Base-by-base conservation (phyloP, 2,797 vertebrate genomes). In the Syngnathus rostellatus region DNA sequence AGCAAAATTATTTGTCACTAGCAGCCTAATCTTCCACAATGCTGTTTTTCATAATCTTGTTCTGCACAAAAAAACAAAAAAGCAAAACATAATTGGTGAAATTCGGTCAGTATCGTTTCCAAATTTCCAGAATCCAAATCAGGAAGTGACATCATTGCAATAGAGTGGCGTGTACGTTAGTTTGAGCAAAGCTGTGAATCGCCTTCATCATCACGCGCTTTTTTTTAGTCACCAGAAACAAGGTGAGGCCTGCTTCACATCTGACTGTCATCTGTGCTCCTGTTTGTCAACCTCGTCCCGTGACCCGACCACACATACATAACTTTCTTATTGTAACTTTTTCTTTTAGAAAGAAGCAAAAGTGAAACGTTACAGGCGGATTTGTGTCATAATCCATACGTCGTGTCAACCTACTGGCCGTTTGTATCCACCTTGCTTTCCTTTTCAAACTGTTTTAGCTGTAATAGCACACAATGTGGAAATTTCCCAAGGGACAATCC, bases 191-290 rank as follows among this genome's bases (percentile, higher is more conserved):
- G 53, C 21, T 2, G 53, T 81, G 73, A 82, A 54, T 85, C 25
- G 38, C 57, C 66, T 68, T 54, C 51, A 54, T 23, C 21, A 10
- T 54, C 53, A 11, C 40, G 79, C 75, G 83, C 57, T 45, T 45
- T 45, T 45, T 68, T 55, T 59, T 72, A 65, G 71, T 77, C 69
- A 77, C 40, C 37, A 66, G 46, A 25, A 55, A 5, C 21, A 31
- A 71, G 60, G 69, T 21, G 51, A 50, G 19, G 19, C 46, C 45
- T 11, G 43, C 59, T 19, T 72, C 75, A 72, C 77, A 77, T 70
- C 81, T 77, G 73, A 80, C 63, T 38, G 72, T 83, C 82, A 80
- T 71, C 68, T 75, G 21, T 31, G 43, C 59, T 71, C 62, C 45
- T 78, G 68, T 77, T 80, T 76, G 65, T 57, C 16, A 46, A 77